Base-by-base conservation (phyloP, 2,888 invertebrate genomes). In the Diploptera punctata region DNA sequence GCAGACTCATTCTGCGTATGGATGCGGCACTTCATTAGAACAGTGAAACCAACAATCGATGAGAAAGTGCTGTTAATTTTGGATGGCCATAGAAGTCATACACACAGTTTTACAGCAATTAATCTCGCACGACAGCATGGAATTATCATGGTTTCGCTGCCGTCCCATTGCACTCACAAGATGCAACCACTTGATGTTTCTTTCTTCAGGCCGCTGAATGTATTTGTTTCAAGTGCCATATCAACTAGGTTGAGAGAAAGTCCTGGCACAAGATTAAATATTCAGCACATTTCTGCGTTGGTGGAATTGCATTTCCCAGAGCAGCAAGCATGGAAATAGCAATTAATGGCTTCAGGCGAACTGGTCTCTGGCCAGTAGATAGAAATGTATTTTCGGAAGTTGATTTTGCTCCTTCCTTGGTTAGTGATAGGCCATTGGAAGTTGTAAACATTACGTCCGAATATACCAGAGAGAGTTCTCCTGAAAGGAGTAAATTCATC, bases 321-420 rank as follows among this genome's bases (percentile, higher is more conserved):
- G 67, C 24, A 24, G 67, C 49, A 67, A 67, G 47, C 5, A 67
- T 67, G 47, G 10, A 19, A 24, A 67, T 44, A 33, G 67, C 49
- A 4, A 67, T 67, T 2, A 67, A 47, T 67, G 67, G 47, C 3
- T 67, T 67, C 24, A 7, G 47, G 29, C 9, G n/a, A 9, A 67
- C 16, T 47, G 67, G 65, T 13, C 16, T 67, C 2, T 67, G 49
- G 67, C 67, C 67, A n/a, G 47, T 67, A 7, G 67, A 47, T n/a
- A 2, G 26, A 24, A 2, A 47, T 67, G 24, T 47, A 4, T 67
- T 67, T 18, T 26, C 67, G 21, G 67, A 21, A 10, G n/a, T 3
- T 10, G 67, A 67, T 24, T 67, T 67, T 26, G 26, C 16, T 47
- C 47, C 49, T 24, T 21, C 65, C 13, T 4, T 13, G 7, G 57